These are phyloP conservation scores for Sinella curviseta DNA, from an alignment of 1,140 invertebrate species.

Conservation along the genomic window DNA sequence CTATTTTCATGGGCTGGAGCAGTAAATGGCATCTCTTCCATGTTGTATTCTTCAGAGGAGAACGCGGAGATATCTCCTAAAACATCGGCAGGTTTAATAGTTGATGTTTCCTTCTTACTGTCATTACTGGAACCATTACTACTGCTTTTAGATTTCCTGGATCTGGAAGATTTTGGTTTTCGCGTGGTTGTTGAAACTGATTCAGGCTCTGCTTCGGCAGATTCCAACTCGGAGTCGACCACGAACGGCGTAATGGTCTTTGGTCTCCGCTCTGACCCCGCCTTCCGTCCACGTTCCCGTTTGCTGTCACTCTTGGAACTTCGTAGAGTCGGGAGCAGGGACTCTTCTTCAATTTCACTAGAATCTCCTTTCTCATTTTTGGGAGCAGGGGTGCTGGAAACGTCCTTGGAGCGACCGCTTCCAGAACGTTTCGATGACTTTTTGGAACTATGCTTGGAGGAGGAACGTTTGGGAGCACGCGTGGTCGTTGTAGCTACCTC, in stretches of 20 bases:
- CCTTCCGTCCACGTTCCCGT: background rate
- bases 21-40: constrained; percentile 17
- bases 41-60: constrained; percentile 10
- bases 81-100: background rate
- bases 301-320: background rate
- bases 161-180: background rate
- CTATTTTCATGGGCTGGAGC: background rate
- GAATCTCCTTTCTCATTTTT: constrained; percentile 14
- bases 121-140: background rate
- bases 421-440: background rate
- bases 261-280: background rate
- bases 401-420: background rate
- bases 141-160: background rate
- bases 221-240: background rate
- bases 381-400: background rate
- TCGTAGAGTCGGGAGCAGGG: background rate
- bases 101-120: background rate
- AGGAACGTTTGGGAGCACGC: background rate
- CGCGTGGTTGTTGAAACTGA: background rate
- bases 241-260: background rate
- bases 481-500: background rate
- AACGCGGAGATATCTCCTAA: too few relatives aligned
- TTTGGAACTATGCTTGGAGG: background rate
- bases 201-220: background rate
- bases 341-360: constrained; percentile 6